A percentile compares a stretch with the other conserved stretches of the same genome.
Conservation (phyloP, 2,113 vertebrate genomes). For the Rhea americana region DNA sequence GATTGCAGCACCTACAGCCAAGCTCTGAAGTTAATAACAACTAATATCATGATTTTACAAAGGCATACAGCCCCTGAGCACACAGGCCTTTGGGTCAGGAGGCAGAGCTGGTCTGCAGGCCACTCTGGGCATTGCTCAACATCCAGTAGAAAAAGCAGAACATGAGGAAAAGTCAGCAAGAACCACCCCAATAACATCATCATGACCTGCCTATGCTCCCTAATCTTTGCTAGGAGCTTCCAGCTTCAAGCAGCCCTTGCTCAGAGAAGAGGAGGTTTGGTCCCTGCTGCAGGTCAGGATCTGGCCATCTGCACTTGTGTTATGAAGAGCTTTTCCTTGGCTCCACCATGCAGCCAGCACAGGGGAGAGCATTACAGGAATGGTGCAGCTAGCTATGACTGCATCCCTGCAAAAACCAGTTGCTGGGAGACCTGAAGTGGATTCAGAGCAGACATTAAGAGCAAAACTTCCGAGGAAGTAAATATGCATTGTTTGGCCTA, state of each 20-base stretch:
- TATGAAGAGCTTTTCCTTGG: background rate
- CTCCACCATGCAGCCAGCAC: background rate
- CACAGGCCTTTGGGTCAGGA: background rate
- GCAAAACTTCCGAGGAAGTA: background rate
- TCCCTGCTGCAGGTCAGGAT: background rate
- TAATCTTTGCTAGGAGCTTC: background rate
- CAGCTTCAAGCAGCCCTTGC: background rate
- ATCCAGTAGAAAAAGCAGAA: background rate
- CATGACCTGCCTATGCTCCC: background rate
- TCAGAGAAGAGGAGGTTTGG: background rate
- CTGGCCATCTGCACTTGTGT: fast-evolving
- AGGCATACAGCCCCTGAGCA: fast-evolving
- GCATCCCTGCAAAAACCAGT: background rate
- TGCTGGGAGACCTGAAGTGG: background rate
- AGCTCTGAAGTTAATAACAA: background rate
- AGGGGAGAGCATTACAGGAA: background rate
- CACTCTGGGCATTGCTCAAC: background rate
- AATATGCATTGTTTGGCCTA: background rate
- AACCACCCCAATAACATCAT: background rate
- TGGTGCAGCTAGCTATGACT: background rate
- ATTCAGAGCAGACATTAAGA: background rate
- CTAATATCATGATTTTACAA: background rate
- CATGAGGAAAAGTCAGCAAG: background rate
- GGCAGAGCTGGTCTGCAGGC: background rate
- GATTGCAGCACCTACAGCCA: background rate